Evolutionary conservation across 2,888 invertebrate genomes (phyloP).

Genomic region (Ophonus ardosiacus): DNA sequence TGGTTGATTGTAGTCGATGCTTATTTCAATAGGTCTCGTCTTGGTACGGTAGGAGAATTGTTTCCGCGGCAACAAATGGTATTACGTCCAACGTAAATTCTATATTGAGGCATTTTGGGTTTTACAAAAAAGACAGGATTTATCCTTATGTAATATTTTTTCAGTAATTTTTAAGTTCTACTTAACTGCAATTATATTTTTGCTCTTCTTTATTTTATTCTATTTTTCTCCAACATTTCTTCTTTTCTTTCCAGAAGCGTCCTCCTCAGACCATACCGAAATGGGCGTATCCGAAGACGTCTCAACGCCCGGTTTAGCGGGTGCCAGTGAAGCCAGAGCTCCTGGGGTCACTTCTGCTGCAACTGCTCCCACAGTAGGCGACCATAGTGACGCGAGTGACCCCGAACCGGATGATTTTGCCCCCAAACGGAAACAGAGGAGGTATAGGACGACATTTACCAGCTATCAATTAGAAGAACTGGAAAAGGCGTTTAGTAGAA

Average conservation of each 20-base stretch:
- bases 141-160: too few species aligned
- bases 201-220: too few species aligned
- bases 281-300: conserved; percentile 75
- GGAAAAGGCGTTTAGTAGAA: conserved; percentile 97
- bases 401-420: conserved; percentile 85
- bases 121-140: too few species aligned
- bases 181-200: too few species aligned
- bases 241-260: conserved; percentile 72
- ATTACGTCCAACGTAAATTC: too few species aligned
- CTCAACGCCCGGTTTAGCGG: conserved; percentile 68
- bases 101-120: too few species aligned
- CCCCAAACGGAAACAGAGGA: conserved; percentile 92
- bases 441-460: conserved; percentile 96
- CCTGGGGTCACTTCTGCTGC: conserved; percentile 52
- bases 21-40: too few species aligned
- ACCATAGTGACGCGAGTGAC: conserved; percentile 79
- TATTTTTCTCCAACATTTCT: background rate
- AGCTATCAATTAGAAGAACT: conserved; percentile 96
- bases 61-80: too few species aligned
- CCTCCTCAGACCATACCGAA: conserved; percentile 71
- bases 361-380: conserved; percentile 62
- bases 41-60: too few species aligned
- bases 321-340: conserved; percentile 61
- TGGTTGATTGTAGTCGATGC: too few species aligned
- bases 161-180: too few species aligned